Evolutionary conservation across 2,113 vertebrate genomes (phyloP).

Genomic region (Tachysurus fulvidraco): DNA sequence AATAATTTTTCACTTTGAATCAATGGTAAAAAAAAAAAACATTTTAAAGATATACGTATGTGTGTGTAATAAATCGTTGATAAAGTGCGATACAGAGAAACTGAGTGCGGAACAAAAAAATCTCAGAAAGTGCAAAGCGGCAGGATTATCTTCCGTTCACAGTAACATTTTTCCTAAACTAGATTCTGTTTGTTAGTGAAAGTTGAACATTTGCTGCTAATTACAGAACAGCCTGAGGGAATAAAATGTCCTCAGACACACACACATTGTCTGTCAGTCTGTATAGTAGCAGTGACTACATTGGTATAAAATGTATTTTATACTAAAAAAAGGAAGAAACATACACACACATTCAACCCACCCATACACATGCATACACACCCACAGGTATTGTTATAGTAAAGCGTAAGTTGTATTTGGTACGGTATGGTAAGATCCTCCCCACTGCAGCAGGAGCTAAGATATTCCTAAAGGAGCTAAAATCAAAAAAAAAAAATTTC

Average conservation of each 20-base stretch:
- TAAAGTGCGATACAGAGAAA: not conserved
- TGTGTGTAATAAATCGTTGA: not conserved
- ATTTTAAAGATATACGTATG: no score
- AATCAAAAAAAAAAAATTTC: not conserved
- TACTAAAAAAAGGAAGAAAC: not conserved
- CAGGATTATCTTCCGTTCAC: not conserved
- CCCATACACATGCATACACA: no score
- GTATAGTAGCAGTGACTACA: not conserved
- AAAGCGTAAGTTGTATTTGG: not conserved
- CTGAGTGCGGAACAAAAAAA: not conserved
- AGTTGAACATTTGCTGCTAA: slow-evolving; percentile 6
- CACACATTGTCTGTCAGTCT: not conserved
- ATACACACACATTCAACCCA: not conserved
- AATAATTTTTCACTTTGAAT: not conserved
- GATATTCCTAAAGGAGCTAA: not conserved
- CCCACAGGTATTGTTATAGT: not conserved
- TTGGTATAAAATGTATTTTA: not conserved
- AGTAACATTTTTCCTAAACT: not conserved
- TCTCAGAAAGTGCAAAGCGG: not conserved
- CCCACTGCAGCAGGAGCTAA: not conserved
- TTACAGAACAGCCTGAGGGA: not conserved
- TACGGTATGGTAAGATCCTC: not conserved
- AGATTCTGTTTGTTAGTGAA: slow-evolving; percentile 5
- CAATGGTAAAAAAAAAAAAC: no score
- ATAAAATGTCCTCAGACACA: not conserved